Evolutionary conservation across 2,888 invertebrate species (phyloP).

Genomic region (Yponomeuta sedellus): DNA sequence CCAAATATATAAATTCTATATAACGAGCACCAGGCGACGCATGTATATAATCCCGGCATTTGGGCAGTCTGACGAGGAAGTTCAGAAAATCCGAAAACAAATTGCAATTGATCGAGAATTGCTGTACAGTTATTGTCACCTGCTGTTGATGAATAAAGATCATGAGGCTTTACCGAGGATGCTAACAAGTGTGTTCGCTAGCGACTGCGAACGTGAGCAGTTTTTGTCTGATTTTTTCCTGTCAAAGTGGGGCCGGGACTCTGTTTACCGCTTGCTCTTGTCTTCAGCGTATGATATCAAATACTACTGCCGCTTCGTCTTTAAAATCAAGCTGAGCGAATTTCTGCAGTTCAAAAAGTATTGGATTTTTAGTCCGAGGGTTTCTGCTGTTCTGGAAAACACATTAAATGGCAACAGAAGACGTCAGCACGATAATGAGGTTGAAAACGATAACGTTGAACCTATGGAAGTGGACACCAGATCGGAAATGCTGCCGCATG

Average conservation of each 20-base stretch:
- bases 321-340: neutral
- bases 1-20: slow-evolving; percentile 5
- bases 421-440: neutral
- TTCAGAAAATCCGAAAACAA: neutral
- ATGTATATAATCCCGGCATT: slow-evolving; percentile 3
- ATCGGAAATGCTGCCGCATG: neutral
- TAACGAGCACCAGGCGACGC: neutral
- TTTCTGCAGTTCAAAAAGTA: slow-evolving; percentile 5
- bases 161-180: neutral
- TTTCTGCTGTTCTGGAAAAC: neutral
- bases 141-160: neutral
- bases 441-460: neutral
- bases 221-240: slow-evolving; percentile 3
- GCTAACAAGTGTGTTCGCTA: neutral
- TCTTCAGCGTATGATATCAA: neutral
- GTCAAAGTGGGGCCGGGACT: neutral
- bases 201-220: neutral
- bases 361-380: neutral
- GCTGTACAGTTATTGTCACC: neutral
- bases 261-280: slow-evolving; percentile 4
- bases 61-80: neutral
- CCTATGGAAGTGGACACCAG: neutral
- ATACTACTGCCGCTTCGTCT: neutral
- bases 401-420: neutral
- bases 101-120: neutral